phyloP scores from a whole-genome alignment of 2,113 vertebrate genomes.

The Otocyon megalotis region DNA sequence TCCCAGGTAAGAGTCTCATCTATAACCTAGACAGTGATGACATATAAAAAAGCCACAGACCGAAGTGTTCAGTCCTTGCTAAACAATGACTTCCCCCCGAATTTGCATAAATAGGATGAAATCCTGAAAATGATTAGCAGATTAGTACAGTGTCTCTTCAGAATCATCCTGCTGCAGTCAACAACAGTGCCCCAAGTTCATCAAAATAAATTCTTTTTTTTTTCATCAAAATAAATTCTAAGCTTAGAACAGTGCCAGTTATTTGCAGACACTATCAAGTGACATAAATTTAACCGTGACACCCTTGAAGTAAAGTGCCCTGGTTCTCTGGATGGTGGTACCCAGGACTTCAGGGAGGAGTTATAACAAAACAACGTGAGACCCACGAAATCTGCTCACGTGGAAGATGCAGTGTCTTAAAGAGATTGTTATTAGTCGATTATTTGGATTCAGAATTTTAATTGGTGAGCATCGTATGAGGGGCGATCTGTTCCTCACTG shows the following conservation, averaged over 20 bases:
- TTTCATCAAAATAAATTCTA: not conserved
- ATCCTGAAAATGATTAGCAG: not conserved
- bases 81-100: not conserved
- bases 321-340: not conserved
- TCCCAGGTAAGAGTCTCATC: not conserved
- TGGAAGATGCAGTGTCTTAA: not conserved
- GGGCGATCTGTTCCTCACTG: not conserved
- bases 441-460: constrained; percentile 30
- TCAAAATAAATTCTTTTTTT: not conserved
- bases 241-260: not conserved
- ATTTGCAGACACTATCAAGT: not conserved
- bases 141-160: not conserved
- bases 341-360: not conserved
- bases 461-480: not conserved
- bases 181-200: not conserved
- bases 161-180: not conserved
- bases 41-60: not conserved
- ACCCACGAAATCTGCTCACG: not conserved
- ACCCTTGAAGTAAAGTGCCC: not conserved
- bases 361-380: not conserved
- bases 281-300: not conserved
- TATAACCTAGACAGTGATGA: not conserved
- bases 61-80: not conserved
- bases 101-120: not conserved
- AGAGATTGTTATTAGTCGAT: not conserved